Percentiles rank a stretch among this genome's conserved stretches.
Evolutionary conservation across 2,888 invertebrate species (phyloP).

Genomic region (Plagiodera versicolora): DNA sequence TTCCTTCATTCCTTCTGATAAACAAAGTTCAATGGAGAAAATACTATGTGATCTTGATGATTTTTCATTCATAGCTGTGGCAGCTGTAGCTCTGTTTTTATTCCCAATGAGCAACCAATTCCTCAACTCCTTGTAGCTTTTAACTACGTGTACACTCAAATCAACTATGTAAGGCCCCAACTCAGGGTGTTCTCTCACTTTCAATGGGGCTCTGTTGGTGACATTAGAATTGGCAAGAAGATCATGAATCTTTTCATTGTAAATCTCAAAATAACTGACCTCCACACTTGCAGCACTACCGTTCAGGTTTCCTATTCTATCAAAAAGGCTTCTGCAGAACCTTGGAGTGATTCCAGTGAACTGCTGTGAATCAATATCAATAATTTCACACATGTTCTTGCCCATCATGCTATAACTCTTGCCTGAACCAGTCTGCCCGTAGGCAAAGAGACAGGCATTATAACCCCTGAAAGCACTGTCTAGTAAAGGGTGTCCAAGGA

Average conservation of each 20-base stretch:
- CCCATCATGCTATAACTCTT: slow-evolving; percentile 72
- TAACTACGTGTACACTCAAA: slow-evolving; percentile 70
- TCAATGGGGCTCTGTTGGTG: slow-evolving; percentile 57
- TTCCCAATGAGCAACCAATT: slow-evolving; percentile 74
- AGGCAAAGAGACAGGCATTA: slow-evolving; percentile 80
- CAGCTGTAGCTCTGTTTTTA: slow-evolving; percentile 74
- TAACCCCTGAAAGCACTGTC: slow-evolving; percentile 76
- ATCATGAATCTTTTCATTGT: slow-evolving; percentile 84
- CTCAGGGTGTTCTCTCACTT: slow-evolving; percentile 77
- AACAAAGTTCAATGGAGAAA: slow-evolving; percentile 70
- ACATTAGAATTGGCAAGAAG: slow-evolving; percentile 59
- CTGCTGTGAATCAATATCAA: slow-evolving; percentile 51
- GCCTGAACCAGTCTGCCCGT: slow-evolving; percentile 83
- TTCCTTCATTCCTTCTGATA: slow-evolving; percentile 56
- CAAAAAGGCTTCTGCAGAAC: slow-evolving; percentile 73
- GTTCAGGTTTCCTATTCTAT: slow-evolving; percentile 54
- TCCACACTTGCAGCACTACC: slow-evolving; percentile 62
- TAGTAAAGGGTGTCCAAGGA: slow-evolving; percentile 68
- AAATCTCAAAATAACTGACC: slow-evolving; percentile 82
- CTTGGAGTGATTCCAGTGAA: slow-evolving; percentile 67
- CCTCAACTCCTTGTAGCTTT: slow-evolving; percentile 67
- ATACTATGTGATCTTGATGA: slow-evolving; percentile 82
- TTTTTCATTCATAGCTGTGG: slow-evolving; percentile 80
- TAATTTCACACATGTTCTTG: slow-evolving; percentile 40
- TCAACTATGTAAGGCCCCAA: slow-evolving; percentile 80